A percentile compares a stretch with the other conserved stretches of the same genome.
These are phyloP conservation scores for Peromyscus melanophrys DNA, from an alignment of 2,797 vertebrate species.

Conservation along the genomic window DNA sequence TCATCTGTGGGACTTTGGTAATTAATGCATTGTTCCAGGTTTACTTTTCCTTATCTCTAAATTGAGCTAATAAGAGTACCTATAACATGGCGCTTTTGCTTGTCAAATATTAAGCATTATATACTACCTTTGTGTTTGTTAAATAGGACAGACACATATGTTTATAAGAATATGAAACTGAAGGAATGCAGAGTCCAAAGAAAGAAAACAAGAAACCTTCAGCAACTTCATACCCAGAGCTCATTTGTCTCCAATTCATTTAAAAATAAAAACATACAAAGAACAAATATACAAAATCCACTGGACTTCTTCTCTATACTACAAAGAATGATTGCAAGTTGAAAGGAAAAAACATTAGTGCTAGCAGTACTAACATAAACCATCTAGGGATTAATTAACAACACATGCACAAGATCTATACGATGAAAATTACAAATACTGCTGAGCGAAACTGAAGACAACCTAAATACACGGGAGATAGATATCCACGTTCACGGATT, in stretches of 20 bases:
- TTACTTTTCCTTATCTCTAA: neutral
- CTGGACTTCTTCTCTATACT: neutral
- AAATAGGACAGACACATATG: neutral
- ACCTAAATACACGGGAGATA: neutral
- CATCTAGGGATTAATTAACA: slow-evolving; percentile 14
- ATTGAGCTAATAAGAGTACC: neutral
- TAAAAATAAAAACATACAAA: slow-evolving; percentile 39
- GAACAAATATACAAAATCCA: neutral
- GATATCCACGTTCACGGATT: neutral
- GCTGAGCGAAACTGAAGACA: neutral
- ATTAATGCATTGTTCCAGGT: neutral
- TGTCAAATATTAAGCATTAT: slow-evolving; percentile 12
- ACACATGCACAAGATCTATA: neutral
- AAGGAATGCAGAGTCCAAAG: neutral
- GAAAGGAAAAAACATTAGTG: neutral
- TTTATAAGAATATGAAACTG: slow-evolving; percentile 4
- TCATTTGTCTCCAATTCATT: neutral
- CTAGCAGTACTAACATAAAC: neutral
- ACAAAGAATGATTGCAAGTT: neutral
- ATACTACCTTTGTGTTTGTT: neutral
- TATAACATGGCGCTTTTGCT: neutral
- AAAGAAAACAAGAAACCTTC: neutral
- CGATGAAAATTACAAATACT: slow-evolving; percentile 16
- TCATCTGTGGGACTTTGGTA: neutral
- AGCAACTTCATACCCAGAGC: neutral